Evolutionary conservation across 2,113 vertebrate species (phyloP).

Genomic region (Polypterus bichir): DNA sequence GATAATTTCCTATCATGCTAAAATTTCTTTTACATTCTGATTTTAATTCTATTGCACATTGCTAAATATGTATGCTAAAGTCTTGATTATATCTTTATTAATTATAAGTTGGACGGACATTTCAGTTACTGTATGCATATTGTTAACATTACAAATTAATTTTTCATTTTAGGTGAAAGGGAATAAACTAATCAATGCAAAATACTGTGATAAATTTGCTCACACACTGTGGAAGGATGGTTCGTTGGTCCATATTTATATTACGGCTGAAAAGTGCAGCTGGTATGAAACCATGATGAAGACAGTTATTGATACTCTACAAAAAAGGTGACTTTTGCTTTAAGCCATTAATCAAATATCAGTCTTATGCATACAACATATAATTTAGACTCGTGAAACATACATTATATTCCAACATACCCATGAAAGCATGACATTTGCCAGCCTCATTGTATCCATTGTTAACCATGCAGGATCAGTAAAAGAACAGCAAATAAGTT

Average conservation of each 20-base stretch:
- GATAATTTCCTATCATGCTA: too few species aligned
- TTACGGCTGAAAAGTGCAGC: slow-evolving; percentile 46
- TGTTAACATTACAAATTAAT: background rate
- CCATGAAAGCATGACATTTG: too few species aligned
- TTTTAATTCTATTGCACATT: too few species aligned
- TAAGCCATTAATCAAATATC: too few species aligned
- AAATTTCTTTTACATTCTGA: too few species aligned
- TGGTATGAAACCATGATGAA: slow-evolving; percentile 44
- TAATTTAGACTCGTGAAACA: too few species aligned
- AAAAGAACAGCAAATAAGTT: too few species aligned
- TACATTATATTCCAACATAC: too few species aligned
- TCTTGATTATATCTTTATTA: background rate
- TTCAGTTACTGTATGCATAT: background rate
- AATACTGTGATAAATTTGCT: slow-evolving; percentile 57
- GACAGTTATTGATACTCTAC: slow-evolving; percentile 35
- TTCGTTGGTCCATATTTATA: slow-evolving; percentile 48
- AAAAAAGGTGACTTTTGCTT: slow-evolving; percentile 37
- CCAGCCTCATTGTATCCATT: too few species aligned
- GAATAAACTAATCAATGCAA: slow-evolving; percentile 52
- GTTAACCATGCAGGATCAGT: too few species aligned
- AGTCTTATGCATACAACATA: too few species aligned
- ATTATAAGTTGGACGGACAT: background rate
- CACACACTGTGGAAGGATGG: slow-evolving; percentile 57
- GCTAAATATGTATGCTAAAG: too few species aligned
- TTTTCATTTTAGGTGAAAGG: slow-evolving; percentile 40